phyloP scores from a whole-genome alignment of 2,797 vertebrate species.

The Typhlichthys eigenmanni region DNA sequence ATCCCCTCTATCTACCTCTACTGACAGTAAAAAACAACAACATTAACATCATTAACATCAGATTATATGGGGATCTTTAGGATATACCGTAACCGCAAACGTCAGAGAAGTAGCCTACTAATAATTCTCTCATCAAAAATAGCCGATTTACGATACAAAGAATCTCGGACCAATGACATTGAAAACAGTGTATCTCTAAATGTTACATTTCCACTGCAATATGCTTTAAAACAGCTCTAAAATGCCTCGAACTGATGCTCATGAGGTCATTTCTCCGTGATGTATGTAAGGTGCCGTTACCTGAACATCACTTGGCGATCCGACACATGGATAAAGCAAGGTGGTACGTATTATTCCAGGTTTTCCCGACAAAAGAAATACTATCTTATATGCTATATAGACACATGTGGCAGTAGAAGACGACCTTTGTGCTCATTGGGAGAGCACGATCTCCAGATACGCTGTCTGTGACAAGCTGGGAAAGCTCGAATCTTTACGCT shows the following conservation, averaged over 20 bases:
- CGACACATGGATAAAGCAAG: constrained; percentile 64
- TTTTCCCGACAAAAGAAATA: constrained; percentile 23
- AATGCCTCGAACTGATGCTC: neutral
- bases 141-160: constrained; percentile 41
- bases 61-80: constrained; percentile 12
- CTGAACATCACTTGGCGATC: constrained; percentile 72
- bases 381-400: constrained; percentile 50
- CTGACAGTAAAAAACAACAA: constrained; percentile 39
- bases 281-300: constrained; percentile 70
- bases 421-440: constrained; percentile 59
- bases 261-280: constrained; percentile 57
- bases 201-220: constrained; percentile 32
- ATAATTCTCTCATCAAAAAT: constrained; percentile 45
- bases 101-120: constrained; percentile 41
- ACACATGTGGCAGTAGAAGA: constrained; percentile 66
- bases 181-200: constrained; percentile 33
- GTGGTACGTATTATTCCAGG: constrained; percentile 62
- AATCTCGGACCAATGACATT: constrained; percentile 53
- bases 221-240: constrained; percentile 16
- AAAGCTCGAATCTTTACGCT: constrained; percentile 57
- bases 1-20: constrained; percentile 41
- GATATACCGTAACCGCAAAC: constrained; percentile 12
- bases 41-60: neutral
- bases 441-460: constrained; percentile 48
- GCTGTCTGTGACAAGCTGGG: constrained; percentile 55